These are phyloP conservation scores for Stenolophus ochropezus DNA, from an alignment of 2,888 invertebrate species.

Conservation along the genomic window DNA sequence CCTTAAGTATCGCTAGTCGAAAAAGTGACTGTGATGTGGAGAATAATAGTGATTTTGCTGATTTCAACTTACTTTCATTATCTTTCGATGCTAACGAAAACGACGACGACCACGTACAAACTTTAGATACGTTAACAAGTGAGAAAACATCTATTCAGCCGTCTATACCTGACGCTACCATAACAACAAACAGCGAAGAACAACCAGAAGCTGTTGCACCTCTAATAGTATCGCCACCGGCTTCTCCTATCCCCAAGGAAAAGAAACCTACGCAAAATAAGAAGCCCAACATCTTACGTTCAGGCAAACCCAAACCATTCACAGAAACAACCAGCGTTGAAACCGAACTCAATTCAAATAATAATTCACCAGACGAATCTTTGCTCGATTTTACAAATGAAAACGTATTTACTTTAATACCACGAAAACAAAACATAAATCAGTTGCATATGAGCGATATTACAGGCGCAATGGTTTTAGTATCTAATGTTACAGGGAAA, in stretches of 20 bases:
- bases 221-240: background rate
- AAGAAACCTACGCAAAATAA: conserved; percentile 20
- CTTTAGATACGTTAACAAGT: background rate
- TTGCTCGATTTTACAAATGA: conserved; percentile 20
- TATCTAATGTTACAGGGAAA: conserved; percentile 3
- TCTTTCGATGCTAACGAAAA: conserved; percentile 47
- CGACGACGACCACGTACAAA: background rate
- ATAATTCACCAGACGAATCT: conserved; percentile 2
- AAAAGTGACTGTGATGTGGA: conserved; percentile 53
- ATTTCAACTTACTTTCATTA: conserved; percentile 47
- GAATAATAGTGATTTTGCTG: conserved; percentile 48
- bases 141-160: background rate
- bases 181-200: background rate
- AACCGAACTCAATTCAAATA: background rate
- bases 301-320: conserved; percentile 7
- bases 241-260: background rate
- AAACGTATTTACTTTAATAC: background rate
- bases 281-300: conserved; percentile 42
- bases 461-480: conserved; percentile 4
- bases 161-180: background rate
- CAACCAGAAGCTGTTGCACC: background rate
- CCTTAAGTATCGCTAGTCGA: conserved; percentile 47
- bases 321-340: background rate
- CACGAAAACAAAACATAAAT: background rate
- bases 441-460: background rate